Percentiles rank a stretch among this genome's conserved stretches.
phyloP scores from a whole-genome alignment of 2,797 vertebrate genomes.

The Columba guinea region DNA sequence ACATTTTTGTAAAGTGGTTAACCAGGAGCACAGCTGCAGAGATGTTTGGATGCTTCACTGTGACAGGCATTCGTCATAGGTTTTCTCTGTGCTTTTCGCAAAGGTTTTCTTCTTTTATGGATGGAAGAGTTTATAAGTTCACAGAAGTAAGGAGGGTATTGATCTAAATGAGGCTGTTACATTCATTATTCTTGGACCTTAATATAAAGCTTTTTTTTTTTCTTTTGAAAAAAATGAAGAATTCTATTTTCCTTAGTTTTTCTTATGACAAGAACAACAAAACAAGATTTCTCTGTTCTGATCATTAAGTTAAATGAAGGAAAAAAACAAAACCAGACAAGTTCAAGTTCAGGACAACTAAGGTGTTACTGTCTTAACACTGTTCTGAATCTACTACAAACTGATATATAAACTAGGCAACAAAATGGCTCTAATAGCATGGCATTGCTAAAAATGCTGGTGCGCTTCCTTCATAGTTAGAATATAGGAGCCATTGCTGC shows the following conservation, averaged over 20 bases:
- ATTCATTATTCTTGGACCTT: not conserved
- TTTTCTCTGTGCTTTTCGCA: constrained; percentile 20
- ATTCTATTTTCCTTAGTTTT: not conserved
- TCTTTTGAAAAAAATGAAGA: not conserved
- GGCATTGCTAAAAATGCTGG: not conserved
- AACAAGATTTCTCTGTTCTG: not conserved
- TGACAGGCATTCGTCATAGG: constrained; percentile 46
- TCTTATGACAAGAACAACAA: not conserved
- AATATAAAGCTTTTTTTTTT: not conserved
- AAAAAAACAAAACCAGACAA: not conserved
- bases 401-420: not conserved
- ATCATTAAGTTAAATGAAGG: not conserved
- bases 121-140: not conserved
- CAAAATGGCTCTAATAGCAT: not conserved
- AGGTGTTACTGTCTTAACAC: not conserved
- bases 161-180: not conserved
- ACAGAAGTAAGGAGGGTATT: not conserved
- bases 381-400: not conserved
- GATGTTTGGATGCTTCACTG: constrained; percentile 43
- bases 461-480: not conserved
- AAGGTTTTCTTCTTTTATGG: constrained; percentile 8
- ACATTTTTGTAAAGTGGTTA: constrained; percentile 78
- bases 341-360: not conserved
- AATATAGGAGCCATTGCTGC: not conserved
- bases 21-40: constrained; percentile 76